These are phyloP conservation scores for Drosophila meridionalis DNA, from an alignment of 2,888 invertebrate genomes.

Conservation along the genomic window DNA sequence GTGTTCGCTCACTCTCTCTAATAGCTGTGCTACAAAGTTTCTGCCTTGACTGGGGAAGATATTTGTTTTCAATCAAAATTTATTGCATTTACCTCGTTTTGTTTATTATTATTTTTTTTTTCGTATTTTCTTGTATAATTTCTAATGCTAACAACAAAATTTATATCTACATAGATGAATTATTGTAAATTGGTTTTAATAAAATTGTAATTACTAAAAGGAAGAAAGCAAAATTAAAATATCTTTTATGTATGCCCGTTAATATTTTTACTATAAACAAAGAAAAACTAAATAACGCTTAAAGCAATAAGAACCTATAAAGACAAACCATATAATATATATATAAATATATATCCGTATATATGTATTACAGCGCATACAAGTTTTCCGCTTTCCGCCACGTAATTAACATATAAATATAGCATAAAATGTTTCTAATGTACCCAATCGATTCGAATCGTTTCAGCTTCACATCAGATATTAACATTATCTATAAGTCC, in stretches of 20 bases:
- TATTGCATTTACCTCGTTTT: slow-evolving; percentile 43
- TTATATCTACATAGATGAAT: slow-evolving; percentile 60
- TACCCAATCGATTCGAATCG: slow-evolving; percentile 18
- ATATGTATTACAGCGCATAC: slow-evolving; percentile 37
- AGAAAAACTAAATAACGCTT: slow-evolving; percentile 81
- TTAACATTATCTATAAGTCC: slow-evolving; percentile 9
- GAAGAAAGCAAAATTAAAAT: slow-evolving; percentile 64
- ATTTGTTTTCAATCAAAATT: slow-evolving; percentile 31
- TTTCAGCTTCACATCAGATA: slow-evolving; percentile 11
- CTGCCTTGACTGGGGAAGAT: slow-evolving; percentile 21
- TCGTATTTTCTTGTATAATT: slow-evolving; percentile 36
- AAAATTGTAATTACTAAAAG: slow-evolving; percentile 62
- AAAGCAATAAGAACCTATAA: slow-evolving; percentile 78
- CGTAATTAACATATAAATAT: slow-evolving; percentile 25
- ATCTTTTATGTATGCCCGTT: slow-evolving; percentile 50
- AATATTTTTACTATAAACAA: slow-evolving; percentile 67
- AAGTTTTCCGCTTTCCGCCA: slow-evolving; percentile 20
- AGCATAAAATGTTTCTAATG: slow-evolving; percentile 28
- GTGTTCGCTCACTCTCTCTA: slow-evolving; percentile 10
- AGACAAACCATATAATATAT: slow-evolving; percentile 61
- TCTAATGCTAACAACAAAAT: slow-evolving; percentile 73
- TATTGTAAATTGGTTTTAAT: slow-evolving; percentile 61
- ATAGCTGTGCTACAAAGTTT: slow-evolving; percentile 12
- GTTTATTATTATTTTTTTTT: slow-evolving; percentile 17
- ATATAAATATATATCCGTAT: slow-evolving; percentile 46